Evolutionary conservation across 1,140 invertebrate species (phyloP), one percentile per base, ranked within the genome.

Genomic region (Leptinotarsa undecemlineata): DNA sequence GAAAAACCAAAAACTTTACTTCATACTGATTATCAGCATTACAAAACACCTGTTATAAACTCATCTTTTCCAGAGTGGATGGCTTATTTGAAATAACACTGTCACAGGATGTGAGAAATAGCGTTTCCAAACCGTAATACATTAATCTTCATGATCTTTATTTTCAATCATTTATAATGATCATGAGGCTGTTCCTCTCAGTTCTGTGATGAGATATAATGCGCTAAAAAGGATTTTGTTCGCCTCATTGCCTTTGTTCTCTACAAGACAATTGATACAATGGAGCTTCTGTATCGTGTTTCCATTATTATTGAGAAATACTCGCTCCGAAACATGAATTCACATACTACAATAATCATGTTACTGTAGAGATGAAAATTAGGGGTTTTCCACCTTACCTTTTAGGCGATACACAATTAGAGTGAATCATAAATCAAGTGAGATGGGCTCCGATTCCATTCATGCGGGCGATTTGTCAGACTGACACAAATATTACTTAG

Each of bases 81-180:
- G 13, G 51, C 51, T 57, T 57, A 57, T 57, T 57, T 19, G 51
- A 57, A 57, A 15, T 57, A 57, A 57, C n/a, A 17, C 51, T 57
- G 51, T 57, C 51, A 57, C 51, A 57, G 51, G 51, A 57, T 57
- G 14, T 57, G 51, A 57, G 51, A 57, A 57, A 57, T 57, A 8
- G 51, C 51, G 51, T 57, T 57, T 57, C 51, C n/a, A 57, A 57
- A 57, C 51, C 51, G 6, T 57, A 57, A 57, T 57, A 57, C 51
- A 57, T 57, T 57, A 57, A 57, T 57, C 51, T 57, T 57, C 51
- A 57, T 57, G 51, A 57, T 57, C 51, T 57, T 57, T 57, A 57
- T 57, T 57, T 57, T 57, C 51, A 57, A 57, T 57, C 51, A 57
- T 57, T 57, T 57, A 57, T 57, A 57, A 57, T 57, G 51, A 57